Conservation (phyloP, 2,888 invertebrate species). For the Macrophya alboannulata region DNA sequence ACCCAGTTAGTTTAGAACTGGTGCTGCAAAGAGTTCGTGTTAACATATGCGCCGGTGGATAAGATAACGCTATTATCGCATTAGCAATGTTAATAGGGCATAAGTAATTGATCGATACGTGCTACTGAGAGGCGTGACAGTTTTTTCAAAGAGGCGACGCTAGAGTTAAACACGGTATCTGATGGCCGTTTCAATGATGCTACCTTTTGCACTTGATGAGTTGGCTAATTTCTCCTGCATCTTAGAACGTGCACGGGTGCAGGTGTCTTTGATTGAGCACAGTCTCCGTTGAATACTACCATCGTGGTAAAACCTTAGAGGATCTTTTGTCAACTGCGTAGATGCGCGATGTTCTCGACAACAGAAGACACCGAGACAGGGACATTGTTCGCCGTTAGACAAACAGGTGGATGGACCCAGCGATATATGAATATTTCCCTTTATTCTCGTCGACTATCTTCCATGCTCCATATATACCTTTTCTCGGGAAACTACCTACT, state of each 20-base stretch:
- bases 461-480: neutral
- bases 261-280: constrained; percentile 23
- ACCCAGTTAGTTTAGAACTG: neutral
- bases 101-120: constrained; percentile 38
- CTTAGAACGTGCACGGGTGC: neutral
- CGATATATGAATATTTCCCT: constrained; percentile 44
- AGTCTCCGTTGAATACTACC: neutral
- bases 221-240: constrained; percentile 5
- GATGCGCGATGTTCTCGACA: constrained; percentile 33
- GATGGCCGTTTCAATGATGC: neutral
- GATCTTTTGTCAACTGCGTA: constrained; percentile 39
- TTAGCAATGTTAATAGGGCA: constrained; percentile 43
- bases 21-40: constrained; percentile 24
- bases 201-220: neutral
- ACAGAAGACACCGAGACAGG: constrained; percentile 24
- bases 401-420: constrained; percentile 37
- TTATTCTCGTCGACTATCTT: constrained; percentile 25
- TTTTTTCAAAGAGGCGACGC: neutral
- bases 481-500: neutral
- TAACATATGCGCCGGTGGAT: constrained; percentile 37
- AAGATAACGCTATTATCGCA: constrained; percentile 41
- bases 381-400: constrained; percentile 37
- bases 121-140: neutral
- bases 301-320: neutral
- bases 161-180: neutral